Base-by-base conservation (phyloP, 2,113 vertebrate species). In the Alaudala cheleensis region DNA sequence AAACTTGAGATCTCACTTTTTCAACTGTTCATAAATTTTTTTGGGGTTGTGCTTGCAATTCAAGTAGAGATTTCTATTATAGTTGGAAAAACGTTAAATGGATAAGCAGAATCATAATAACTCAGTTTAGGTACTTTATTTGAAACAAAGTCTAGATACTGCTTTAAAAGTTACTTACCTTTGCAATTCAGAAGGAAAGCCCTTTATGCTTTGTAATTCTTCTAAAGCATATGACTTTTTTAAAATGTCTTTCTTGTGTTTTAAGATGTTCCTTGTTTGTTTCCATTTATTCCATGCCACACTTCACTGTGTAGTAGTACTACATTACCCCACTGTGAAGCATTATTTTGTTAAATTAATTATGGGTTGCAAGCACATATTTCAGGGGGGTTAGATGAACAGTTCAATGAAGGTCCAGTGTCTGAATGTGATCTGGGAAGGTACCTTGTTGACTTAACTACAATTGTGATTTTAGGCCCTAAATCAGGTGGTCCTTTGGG, bases 401-500 rank as follows among this genome's bases (percentile, higher is more conserved):
- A 71, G 54, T 54, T 23, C 37, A 81, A 31, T 78, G 37, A 90
- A 88, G 60, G 76, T 90, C 47, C 69, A 91, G 12, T 80, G 44
- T 54, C 79, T 74, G 65, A 67, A 22, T 42, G 14, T 50, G 33
- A 44, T 89, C 15, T 70, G 57, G 42, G 86, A 53, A 18, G 11
- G 25, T 67, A 90, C 28, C 65, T 95, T 70, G 14, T 60, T 96
- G 44, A 96, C 65, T 72, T 87, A 67, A 72, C 70, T 93, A 54
- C 19, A 73, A 84, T 93, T 96, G 72, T 91, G 37, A 82, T 93
- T 95, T 37, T 94, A 99, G 99, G 98, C 98, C 94, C 97, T 99
- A 71, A 99, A 99, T 96, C 99, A 99, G 95, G 99, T 99, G 86
- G 99, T 99, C 49, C 98, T 99, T 21, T 99, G 99, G 99, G 99